Evolutionary conservation across 1,140 invertebrate species (phyloP).

Genomic region (Panagrolaimus sp.): DNA sequence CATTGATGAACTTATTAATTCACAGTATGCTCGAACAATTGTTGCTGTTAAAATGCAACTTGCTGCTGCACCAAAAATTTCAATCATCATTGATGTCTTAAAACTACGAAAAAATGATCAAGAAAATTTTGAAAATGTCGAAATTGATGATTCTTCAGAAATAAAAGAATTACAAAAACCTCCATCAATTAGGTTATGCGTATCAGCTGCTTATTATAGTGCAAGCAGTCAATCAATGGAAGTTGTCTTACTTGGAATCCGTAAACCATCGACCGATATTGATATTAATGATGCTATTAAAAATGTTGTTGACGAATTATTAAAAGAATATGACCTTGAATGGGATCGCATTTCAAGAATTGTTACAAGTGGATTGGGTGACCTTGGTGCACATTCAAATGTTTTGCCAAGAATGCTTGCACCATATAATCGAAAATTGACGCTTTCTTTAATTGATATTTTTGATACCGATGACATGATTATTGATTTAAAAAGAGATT

Average conservation of each 20-base stretch:
- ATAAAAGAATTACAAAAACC: not conserved
- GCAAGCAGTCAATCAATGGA: conserved; percentile 19
- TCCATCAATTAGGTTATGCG: not conserved
- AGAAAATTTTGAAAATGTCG: not conserved
- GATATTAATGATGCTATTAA: conserved; percentile 18
- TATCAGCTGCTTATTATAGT: conserved; percentile 29
- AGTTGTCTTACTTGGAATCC: conserved; percentile 32
- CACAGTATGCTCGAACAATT: conserved; percentile 12
- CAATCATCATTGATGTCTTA: conserved; percentile 29
- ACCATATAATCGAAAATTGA: not conserved
- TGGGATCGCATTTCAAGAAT: conserved; percentile 8
- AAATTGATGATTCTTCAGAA: not conserved
- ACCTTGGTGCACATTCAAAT: not conserved
- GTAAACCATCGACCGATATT: not conserved
- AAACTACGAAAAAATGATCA: not conserved
- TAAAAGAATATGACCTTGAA: conserved; percentile 23
- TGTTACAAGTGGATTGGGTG: not conserved
- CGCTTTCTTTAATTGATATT: not conserved
- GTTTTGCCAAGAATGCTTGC: not conserved
- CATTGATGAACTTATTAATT: conserved; percentile 27
- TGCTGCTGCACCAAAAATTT: conserved; percentile 19
- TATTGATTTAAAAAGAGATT: conserved; percentile 9
- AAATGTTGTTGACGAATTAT: conserved; percentile 16
- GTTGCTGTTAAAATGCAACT: conserved; percentile 21
- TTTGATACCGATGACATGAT: not conserved